Base-by-base conservation (phyloP, 2,113 vertebrate species). In the Scomber colias region DNA sequence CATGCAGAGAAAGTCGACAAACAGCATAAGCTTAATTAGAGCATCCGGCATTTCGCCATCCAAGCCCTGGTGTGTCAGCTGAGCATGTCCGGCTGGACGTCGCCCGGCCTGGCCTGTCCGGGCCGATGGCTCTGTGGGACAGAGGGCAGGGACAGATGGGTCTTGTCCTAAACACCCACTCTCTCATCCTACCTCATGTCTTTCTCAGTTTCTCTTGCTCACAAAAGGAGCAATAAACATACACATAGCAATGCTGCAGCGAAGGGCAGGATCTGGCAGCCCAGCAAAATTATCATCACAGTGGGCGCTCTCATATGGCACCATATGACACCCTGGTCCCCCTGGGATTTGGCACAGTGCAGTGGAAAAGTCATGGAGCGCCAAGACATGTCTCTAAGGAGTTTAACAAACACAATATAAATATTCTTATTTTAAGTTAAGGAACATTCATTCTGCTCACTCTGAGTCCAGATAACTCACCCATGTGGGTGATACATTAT, bases 11-110 rank as follows among this genome's bases (percentile, higher is more conserved):
- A 86, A 87, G 89, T 84, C 67, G 76, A 93, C 90, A 91, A 89
- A 92, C 85, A 93, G 84, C 91, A 93, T 88, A 93, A 89, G 92
- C 87, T 92, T 93, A 83, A 93, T 92, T 89, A 87, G 84, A 83
- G 83, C 60, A 83, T 77, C 71, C 75, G 72, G 79, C 87, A 79
- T 81, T 72, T 87, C 27, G 71, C 80, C 77, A 67, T 84, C 75
- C 73, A 86, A 85, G 65, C 74, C 82, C 82, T 17, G 60, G 64
- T 88, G 75, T 82, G 77, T 89, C 75, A 79, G 73, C 70, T 75
- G 77, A 89, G 68, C 46, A 27, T n/a, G 70, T 82, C 81, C 75
- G 44, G 63, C 84, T 77, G 79, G 82, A 83, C 71, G 50, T 71
- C 24, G 67, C 79, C 76, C 57, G 57, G 77, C 61, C 87, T 79